Evolutionary conservation across 2,113 vertebrate species (phyloP).

Genomic region (Emydura subglobosa): DNA sequence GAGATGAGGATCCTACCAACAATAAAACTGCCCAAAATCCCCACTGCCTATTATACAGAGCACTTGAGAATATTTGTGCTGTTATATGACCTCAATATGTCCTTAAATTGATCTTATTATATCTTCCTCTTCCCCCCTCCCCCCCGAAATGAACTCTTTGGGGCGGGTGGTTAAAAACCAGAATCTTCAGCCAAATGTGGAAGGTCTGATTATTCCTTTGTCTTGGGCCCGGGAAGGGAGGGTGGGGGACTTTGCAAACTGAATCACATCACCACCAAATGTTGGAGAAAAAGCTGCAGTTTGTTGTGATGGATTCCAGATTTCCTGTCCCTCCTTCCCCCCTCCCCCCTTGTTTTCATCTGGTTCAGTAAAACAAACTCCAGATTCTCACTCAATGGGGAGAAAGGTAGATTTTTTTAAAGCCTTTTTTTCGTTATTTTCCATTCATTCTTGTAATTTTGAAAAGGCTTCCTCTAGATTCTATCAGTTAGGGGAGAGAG

Average conservation of each 20-base stretch:
- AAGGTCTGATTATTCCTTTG: neutral
- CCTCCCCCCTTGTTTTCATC: neutral
- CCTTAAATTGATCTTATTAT: conserved; percentile 77
- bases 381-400: neutral
- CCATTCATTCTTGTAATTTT: neutral
- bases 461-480: neutral
- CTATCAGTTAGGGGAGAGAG: neutral
- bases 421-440: neutral
- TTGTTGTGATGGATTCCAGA: neutral
- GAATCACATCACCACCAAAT: neutral
- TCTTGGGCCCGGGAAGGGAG: neutral
- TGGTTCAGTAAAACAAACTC: neutral
- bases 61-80: conserved; percentile 78
- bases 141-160: conserved; percentile 50
- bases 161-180: neutral
- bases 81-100: conserved; percentile 80
- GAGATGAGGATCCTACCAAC: conserved; percentile 88
- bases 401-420: neutral
- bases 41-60: conserved; percentile 71
- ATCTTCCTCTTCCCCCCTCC: conserved; percentile 49
- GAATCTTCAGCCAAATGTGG: conserved; percentile 3
- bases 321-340: neutral
- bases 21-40: conserved; percentile 84
- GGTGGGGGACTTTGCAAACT: neutral
- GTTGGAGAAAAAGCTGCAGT: neutral